Base-by-base conservation (phyloP, 2,797 vertebrate species). In the Lacerta agilis region DNA sequence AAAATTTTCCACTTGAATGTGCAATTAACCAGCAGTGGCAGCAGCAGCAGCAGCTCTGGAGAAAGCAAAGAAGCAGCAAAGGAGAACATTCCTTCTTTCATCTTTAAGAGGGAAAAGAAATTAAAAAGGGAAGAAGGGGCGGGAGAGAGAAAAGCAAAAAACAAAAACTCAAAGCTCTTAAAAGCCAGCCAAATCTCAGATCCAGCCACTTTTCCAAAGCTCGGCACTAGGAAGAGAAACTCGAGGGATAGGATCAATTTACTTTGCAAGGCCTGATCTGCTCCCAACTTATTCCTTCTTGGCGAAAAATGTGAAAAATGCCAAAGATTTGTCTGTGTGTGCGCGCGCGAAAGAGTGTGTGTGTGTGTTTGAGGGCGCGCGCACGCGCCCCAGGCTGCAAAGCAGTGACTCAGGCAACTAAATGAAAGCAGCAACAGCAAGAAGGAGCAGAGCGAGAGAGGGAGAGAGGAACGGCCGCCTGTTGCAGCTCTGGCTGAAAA, bases 1-100 rank as follows among this genome's bases (percentile, higher is more conserved):
- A 97, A 98, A 98, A 98, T 96, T 97, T 97, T 98, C 97, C 98
- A 96, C 97, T 96, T 97, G 97, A 97, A 98, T 96, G 97, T 97
- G 98, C 98, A 98, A 97, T 95, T 98, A 96, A 97, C 97, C 96
- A 78, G 97, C 97, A 96, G 96, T 97, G 95, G 97, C 97, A 95
- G 94, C 94, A 83, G 93, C 94, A 87, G 93, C 88, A 86, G 90
- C 89, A 86, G 96, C 97, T 96, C 96, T 97, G 97, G 97, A 98
- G 97, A 97, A 96, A 96, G 97, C 97, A 97, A 97, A 97, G 96
- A 96, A 97, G 97, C 97, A 96, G 97, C 97, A 96, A 96, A 96
- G 97, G 97, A 97, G 94, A 97, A 96, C 96, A 96, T 97, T 97
- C 96, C 96, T 97, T 93, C 97, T 97, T 97, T 98, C 98, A 98